Evolutionary conservation across 2,888 invertebrate species (phyloP).

Genomic region (Tholera decimalis): DNA sequence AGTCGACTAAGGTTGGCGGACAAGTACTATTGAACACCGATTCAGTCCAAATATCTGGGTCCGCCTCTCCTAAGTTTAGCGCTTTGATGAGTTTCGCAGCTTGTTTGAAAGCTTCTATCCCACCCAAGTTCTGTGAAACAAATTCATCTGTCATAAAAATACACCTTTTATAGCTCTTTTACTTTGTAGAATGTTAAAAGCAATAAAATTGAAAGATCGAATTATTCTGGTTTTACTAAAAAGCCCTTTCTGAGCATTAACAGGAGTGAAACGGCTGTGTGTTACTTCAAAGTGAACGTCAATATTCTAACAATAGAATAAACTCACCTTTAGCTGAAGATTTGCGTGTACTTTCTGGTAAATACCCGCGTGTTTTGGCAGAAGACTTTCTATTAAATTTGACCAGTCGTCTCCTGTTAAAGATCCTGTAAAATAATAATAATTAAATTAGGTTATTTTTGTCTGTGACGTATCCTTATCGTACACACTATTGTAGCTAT

Average conservation of each 20-base stretch:
- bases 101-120: constrained; percentile 85
- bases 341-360: constrained; percentile 87
- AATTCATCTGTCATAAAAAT: constrained; percentile 17
- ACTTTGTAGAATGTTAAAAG: background rate
- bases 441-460: background rate
- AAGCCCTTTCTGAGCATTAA: constrained; percentile 2
- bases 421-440: constrained; percentile 83
- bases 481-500: background rate
- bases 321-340: constrained; percentile 83
- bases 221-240: constrained; percentile 8
- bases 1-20: constrained; percentile 87
- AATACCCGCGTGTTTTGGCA: constrained; percentile 90
- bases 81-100: constrained; percentile 85
- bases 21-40: constrained; percentile 88
- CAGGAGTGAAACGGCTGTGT: constrained; percentile 1
- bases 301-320: background rate
- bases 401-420: constrained; percentile 92
- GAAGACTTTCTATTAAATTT: constrained; percentile 88
- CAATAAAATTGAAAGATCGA: constrained; percentile 15
- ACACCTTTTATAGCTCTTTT: background rate
- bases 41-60: constrained; percentile 84
- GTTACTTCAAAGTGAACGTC: constrained; percentile 27
- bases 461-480: background rate
- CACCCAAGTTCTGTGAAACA: constrained; percentile 85
- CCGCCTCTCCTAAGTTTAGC: constrained; percentile 86